These are phyloP conservation scores for Lagenorhynchus albirostris DNA, from an alignment of 2,113 vertebrate genomes.

Conservation along the genomic window DNA sequence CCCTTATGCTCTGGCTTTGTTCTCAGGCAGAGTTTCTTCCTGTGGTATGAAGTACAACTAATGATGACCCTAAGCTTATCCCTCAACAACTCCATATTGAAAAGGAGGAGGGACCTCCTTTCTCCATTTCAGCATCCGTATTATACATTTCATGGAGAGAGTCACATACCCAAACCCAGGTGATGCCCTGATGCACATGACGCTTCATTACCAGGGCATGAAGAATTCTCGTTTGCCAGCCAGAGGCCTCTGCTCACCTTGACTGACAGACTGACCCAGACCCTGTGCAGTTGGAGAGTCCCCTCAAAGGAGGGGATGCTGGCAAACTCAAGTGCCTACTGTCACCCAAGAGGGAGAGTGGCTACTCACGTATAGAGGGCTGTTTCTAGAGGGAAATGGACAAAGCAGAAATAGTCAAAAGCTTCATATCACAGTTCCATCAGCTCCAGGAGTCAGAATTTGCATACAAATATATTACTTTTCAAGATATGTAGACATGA, in stretches of 20 bases:
- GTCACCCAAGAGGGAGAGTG: background rate
- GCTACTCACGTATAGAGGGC: background rate
- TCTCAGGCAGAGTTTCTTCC: background rate
- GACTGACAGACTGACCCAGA: too few relatives aligned
- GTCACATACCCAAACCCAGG: background rate
- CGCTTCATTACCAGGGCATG: background rate
- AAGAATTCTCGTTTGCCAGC: background rate
- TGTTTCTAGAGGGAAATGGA: background rate
- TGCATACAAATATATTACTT: background rate
- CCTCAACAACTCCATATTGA: background rate
- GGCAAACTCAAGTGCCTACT: background rate
- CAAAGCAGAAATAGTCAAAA: background rate
- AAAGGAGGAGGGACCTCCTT: background rate
- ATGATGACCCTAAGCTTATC: background rate
- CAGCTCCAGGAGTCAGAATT: background rate
- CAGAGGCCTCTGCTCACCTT: background rate
- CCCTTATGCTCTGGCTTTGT: background rate
- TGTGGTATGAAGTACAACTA: too few relatives aligned
- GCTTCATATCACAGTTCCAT: background rate
- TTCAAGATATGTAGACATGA: background rate
- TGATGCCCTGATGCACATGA: background rate
- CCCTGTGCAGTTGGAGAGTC: background rate
- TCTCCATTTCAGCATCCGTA: background rate
- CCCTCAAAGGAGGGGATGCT: background rate
- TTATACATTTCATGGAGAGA: background rate